Evolutionary conservation across 2,888 invertebrate species (phyloP).

Genomic region (Frankliniella fusca): DNA sequence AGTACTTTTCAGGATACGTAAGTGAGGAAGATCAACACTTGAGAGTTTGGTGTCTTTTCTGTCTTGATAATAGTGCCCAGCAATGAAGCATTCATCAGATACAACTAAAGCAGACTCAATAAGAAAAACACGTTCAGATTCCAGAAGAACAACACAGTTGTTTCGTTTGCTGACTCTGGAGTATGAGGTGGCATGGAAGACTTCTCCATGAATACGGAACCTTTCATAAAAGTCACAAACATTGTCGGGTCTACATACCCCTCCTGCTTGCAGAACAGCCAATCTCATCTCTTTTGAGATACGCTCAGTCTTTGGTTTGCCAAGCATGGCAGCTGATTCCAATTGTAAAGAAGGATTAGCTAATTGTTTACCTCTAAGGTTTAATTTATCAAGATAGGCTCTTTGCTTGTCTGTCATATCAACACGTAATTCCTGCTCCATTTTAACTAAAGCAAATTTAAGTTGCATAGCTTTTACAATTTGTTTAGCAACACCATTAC

Average conservation of each 20-base stretch:
- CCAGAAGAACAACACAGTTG: neutral
- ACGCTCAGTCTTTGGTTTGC: neutral
- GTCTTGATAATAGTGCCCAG: neutral
- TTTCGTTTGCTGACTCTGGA: neutral
- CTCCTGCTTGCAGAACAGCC: neutral
- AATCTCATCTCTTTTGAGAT: neutral
- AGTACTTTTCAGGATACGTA: neutral
- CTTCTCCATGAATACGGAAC: neutral
- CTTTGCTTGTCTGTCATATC: neutral
- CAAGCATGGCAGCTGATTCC: neutral
- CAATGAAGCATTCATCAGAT: neutral
- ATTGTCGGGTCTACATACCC: neutral
- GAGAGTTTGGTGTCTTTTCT: neutral
- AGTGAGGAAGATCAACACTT: neutral
- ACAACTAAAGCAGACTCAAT: neutral
- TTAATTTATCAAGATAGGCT: neutral
- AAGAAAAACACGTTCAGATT: neutral
- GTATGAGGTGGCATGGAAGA: neutral
- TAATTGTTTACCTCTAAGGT: neutral
- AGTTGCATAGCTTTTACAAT: neutral
- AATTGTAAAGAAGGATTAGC: neutral
- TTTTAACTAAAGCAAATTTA: neutral
- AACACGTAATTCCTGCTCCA: neutral
- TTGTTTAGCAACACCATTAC: neutral
- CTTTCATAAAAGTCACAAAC: neutral